Base-by-base conservation (phyloP, 2,888 invertebrate genomes). In the Ornithoptera alexandrae region DNA sequence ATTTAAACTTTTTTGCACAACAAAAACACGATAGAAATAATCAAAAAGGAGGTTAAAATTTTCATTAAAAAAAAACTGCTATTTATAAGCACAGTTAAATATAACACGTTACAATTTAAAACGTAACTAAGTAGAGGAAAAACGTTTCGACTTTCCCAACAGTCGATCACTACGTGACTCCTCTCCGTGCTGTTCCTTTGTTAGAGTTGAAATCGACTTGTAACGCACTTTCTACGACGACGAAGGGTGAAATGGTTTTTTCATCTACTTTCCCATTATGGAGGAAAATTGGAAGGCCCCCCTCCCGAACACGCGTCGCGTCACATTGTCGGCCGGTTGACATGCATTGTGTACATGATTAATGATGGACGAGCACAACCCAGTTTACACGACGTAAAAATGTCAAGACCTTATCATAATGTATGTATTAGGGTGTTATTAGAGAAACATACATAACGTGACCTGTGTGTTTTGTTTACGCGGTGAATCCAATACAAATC, bases 321-420 rank as follows among this genome's bases (percentile, higher is more conserved):
- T 86, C 84, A 82, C 73, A 67, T 62, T 70, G 70, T 67, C 70
- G 75, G 76, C 75, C 75, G 80, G 79, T 77, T 85, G 91, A 90
- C 90, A 84, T 87, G 88, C 90, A 91, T 91, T 91, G 91, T 90
- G 80, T 79, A 72, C 75, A 81, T 90, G 91, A 91, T 91, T 89
- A 91, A 92, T 91, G 90, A 85, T 85, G 46, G 36, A 70, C n/a
- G 62, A 67, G 62, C n/a, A 84, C 82, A 77, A 85, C 86, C 83
- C 87, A 89, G 88, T 90, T 88, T 90, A 89, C 84, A 89, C 84
- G 84, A 81, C 82, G 79, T 83, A 82, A 86, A 87, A 85, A 83
- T 81, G 80, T 79, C 76, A 53, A 60, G 70, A 70, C 70, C 70
- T 70, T 70, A 70, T 70, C 66, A 66, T 70, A 70, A 70, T 63